A percentile compares a stretch with the other conserved stretches of the same genome.
Conservation (phyloP, 2,888 invertebrate genomes). For the Lasioglossum lativentre region DNA sequence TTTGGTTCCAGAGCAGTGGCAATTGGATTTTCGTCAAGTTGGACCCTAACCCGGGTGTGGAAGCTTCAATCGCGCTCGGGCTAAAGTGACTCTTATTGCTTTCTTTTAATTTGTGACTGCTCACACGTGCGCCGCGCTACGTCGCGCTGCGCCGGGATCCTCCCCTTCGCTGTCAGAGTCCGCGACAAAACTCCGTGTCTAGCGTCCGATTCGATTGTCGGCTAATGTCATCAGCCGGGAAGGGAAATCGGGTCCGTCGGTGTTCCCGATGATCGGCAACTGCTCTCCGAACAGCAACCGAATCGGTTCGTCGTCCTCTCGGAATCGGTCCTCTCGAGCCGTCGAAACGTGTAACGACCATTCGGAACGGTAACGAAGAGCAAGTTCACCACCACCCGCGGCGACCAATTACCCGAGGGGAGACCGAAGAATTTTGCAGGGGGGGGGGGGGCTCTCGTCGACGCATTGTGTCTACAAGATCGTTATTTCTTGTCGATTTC, state of each 20-base stretch:
- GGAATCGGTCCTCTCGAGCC: conserved; percentile 59
- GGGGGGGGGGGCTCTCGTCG: conserved; percentile 24
- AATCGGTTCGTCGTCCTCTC: conserved; percentile 31
- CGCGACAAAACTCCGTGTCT: conserved; percentile 32
- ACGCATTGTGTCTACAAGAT: conserved; percentile 62
- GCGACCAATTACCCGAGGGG: conserved; percentile 68
- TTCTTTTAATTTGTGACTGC: conserved; percentile 73
- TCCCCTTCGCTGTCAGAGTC: conserved; percentile 45
- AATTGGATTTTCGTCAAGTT: conserved; percentile 55
- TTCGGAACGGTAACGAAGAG: conserved; percentile 67
- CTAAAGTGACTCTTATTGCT: conserved; percentile 70
- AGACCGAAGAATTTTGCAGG: conserved; percentile 50
- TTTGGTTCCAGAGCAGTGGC: conserved; percentile 24
- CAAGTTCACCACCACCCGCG: conserved; percentile 64
- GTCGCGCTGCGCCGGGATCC: conserved; percentile 23
- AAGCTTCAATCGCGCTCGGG: conserved; percentile 39
- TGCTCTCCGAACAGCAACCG: background rate
- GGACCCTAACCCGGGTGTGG: background rate
- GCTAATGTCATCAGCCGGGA: conserved; percentile 55
- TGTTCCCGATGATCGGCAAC: conserved; percentile 15
- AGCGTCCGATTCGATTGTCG: conserved; percentile 53
- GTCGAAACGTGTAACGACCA: conserved; percentile 68
- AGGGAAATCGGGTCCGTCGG: conserved; percentile 29
- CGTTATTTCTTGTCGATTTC: conserved; percentile 67
- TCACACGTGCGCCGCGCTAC: conserved; percentile 64